Conservation (phyloP, 2,888 invertebrate species). For the Netelia inedita region DNA sequence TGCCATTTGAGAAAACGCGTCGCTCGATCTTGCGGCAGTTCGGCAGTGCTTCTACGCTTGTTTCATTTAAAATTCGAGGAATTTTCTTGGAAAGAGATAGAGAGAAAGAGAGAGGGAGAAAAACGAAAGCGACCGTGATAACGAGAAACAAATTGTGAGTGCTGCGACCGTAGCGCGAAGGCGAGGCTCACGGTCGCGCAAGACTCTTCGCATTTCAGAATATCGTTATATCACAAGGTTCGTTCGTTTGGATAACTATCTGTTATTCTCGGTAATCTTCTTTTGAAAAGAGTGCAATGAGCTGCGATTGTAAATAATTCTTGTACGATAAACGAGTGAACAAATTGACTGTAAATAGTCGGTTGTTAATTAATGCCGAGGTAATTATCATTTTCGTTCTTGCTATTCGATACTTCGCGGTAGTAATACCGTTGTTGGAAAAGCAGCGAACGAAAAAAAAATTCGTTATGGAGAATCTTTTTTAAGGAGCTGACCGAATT, state of each 20-base stretch:
- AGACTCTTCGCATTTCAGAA: slow-evolving; percentile 30
- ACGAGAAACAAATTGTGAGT: background rate
- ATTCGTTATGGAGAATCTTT: slow-evolving; percentile 8
- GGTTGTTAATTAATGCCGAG: background rate
- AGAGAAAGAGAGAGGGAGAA: background rate
- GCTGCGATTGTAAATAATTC: background rate
- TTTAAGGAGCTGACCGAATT: slow-evolving; percentile 19
- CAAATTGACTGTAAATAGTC: background rate
- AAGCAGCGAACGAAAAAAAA: slow-evolving; percentile 9
- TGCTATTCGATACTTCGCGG: background rate
- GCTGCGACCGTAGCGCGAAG: background rate
- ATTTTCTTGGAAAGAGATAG: slow-evolving; percentile 9
- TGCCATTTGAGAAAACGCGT: slow-evolving; percentile 12
- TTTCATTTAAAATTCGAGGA: background rate
- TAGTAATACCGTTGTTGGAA: too few species aligned
- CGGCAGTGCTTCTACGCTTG: background rate
- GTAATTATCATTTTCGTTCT: slow-evolving; percentile 17
- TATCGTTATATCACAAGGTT: slow-evolving; percentile 23
- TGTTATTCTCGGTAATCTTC: background rate
- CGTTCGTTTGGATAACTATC: slow-evolving; percentile 6
- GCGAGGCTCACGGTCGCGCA: background rate
- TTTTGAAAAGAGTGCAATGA: background rate
- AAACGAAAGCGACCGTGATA: background rate
- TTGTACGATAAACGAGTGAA: slow-evolving; percentile 4
- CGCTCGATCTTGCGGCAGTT: background rate